Base-by-base conservation (phyloP, 2,888 invertebrate species). In the Tachina fera region DNA sequence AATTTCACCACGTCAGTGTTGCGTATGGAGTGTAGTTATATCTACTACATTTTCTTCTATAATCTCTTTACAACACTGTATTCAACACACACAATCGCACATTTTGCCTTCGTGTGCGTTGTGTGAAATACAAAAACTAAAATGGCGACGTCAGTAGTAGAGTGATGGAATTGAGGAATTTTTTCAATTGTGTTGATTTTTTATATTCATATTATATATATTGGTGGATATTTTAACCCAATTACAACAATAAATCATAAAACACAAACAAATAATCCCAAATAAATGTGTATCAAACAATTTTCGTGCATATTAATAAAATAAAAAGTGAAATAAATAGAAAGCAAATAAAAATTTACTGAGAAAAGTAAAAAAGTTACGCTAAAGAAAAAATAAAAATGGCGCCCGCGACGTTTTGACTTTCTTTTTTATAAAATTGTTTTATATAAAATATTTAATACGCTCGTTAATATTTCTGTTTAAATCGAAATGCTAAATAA, bases 331-430 rank as follows among this genome's bases (percentile, higher is more conserved):
- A 67, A 84, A 60, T 72, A 71, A 77, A 70, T 84, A 75, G 74
- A 81, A 80, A 79, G 67, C 83, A 75, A 79, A 80, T 83, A 68
- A 78, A 83, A 80, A 70, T 70, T 60, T 51, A 58, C 45, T 83
- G 76, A 76, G 80, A 72, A 80, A 74, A 83, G 71, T 77, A 60
- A 85, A 87, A 83, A 80, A 84, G 84, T 86, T 86, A 84, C 68
- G 81, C 80, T 80, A 77, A 77, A 70, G 84, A 87, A 82, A 78
- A 84, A 84, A 82, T 81, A 91, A 91, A 91, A 91, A 91, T 91
- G 91, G 91, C 91, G 91, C 90, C 91, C 90, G 90, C 89, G 90
- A 89, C 91, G 90, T 90, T 88, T 90, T 91, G 90, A 91, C 91
- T 91, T 91, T 91, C 90, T 89, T 90, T 87, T 91, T 89, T 19